Base-by-base conservation (phyloP, 1,140 invertebrate genomes). In the Subanguina moxae region DNA sequence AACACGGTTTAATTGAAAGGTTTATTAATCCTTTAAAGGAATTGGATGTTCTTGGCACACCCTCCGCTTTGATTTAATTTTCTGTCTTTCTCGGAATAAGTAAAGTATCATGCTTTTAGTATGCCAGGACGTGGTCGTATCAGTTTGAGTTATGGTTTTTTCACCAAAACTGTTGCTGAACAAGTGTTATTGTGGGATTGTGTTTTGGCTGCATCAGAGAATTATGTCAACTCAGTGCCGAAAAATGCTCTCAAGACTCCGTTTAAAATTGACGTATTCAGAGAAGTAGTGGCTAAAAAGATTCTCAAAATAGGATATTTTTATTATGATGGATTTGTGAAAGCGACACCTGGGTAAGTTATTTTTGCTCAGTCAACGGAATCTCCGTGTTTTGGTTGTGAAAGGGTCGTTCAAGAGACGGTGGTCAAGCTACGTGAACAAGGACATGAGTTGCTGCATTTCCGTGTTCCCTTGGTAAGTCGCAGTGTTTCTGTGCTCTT, bases 61-160 rank as follows among this genome's bases (percentile, higher is more conserved):
- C n/a, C n/a, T n/a, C n/a, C n/a, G n/a, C n/a, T n/a, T n/a, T n/a
- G n/a, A n/a, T n/a, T n/a, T n/a, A n/a, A n/a, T n/a, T n/a, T n/a
- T n/a, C n/a, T n/a, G n/a, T n/a, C n/a, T n/a, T n/a, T n/a, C n/a
- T n/a, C n/a, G n/a, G n/a, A n/a, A n/a, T n/a, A n/a, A n/a, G n/a
- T n/a, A n/a, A n/a, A n/a, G n/a, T n/a, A n/a, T n/a, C n/a, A n/a
- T n/a, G n/a, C n/a, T n/a, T n/a, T n/a, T n/a, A n/a, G n/a, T 27
- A 30, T 80, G 17, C 78, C 78, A 3, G 78, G 78, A 13, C 42
- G 75, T 25, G 74, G 73, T 28, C 70, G 78, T 38, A 59, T 80
- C 17, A 78, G 70, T 1, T 52, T 82, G 0, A 62, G 71, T 21
- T 79, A 63, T 57, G 78, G 78, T 28, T 80, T 81, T 61, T 81